Base-by-base conservation (phyloP, 2,113 vertebrate genomes). In the Protobothrops flavoviridis region DNA sequence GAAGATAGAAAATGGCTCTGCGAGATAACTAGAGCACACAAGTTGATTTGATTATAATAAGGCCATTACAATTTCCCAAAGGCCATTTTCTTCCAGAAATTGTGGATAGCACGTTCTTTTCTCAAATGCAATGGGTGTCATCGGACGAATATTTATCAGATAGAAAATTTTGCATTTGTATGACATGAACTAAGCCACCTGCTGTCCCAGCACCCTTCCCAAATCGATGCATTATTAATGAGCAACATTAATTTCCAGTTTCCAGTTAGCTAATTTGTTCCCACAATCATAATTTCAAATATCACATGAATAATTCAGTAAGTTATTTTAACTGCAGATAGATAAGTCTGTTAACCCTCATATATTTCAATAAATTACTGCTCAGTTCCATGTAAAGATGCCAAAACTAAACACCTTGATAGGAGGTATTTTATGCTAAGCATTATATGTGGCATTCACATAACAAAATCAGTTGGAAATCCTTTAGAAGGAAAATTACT, bases 221-320 rank as follows among this genome's bases (percentile, higher is more conserved):
- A 94, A 94, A 29, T 12, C 1, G 0, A 92, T 96, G 96, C 92
- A 94, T 96, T 96, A 97, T 96, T 97, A 97, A 97, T 88, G 90
- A 97, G 93, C 93, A 95, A 57, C 89, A 95, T 96, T 97, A 95
- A 93, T 59, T 96, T 96, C 95, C 92, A 94, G 95, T 91, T 96
- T 96, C 93, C 94, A 93, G 94, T 48, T 96, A 95, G 96, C 95
- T 98, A 96, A 98, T 98, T 98, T 98, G 96, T 96, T 97, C 97
- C 96, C 96, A 96, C 94, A 96, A 94, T 97, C 96, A 95, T 96
- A 96, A 97, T 97, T 97, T 97, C 96, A 98, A 98, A 97, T 97
- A 97, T 95, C 96, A 97, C 96, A 97, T 97, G 94, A 97, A 97
- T 97, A 97, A 98, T 98, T 97, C 97, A 98, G 96, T 93, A 96